Evolutionary conservation across 2,888 invertebrate species (phyloP).

Genomic region (Steromphala cineraria): DNA sequence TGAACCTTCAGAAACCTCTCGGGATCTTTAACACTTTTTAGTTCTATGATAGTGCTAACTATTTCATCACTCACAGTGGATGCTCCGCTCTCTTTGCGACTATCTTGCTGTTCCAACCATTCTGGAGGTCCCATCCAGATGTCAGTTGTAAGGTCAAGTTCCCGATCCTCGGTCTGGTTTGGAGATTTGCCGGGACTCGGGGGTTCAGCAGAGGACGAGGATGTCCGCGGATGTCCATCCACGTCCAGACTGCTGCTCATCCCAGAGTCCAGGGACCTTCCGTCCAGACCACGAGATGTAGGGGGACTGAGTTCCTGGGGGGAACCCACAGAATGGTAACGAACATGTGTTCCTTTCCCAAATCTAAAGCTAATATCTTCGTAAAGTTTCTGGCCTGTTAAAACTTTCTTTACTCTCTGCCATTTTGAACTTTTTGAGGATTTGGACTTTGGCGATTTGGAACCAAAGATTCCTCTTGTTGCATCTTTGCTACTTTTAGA

Average conservation of each 20-base stretch:
- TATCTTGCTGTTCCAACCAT: conserved; percentile 66
- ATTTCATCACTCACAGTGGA: conserved; percentile 37
- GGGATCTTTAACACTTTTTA: conserved; percentile 43
- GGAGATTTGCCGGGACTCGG: conserved; percentile 51
- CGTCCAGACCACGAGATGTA: conserved; percentile 42
- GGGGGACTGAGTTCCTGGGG: conserved; percentile 31
- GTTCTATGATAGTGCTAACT: conserved; percentile 46
- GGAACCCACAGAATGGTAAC: conserved; percentile 36
- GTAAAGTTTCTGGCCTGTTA: conserved; percentile 76
- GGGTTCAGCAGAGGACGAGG: conserved; percentile 59
- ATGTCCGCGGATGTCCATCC: conserved; percentile 49
- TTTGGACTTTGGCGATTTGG: conserved; percentile 55
- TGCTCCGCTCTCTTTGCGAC: conserved; percentile 32
- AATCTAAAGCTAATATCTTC: conserved; percentile 62
- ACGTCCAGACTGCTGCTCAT: conserved; percentile 58
- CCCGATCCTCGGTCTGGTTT: conserved; percentile 32
- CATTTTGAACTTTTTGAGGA: conserved; percentile 83
- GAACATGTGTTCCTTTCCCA: conserved; percentile 42
- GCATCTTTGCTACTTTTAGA: conserved; percentile 45
- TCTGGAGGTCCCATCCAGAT: conserved; percentile 70
- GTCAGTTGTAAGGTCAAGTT: conserved; percentile 45
- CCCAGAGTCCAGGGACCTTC: conserved; percentile 59
- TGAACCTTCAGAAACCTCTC: conserved; percentile 48
- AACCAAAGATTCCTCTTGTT: conserved; percentile 28
- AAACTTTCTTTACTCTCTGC: conserved; percentile 92